Conservation (phyloP, 37 sponge, comb jelly and placozoan genomes). For the Chondrosia reniformis region DNA sequence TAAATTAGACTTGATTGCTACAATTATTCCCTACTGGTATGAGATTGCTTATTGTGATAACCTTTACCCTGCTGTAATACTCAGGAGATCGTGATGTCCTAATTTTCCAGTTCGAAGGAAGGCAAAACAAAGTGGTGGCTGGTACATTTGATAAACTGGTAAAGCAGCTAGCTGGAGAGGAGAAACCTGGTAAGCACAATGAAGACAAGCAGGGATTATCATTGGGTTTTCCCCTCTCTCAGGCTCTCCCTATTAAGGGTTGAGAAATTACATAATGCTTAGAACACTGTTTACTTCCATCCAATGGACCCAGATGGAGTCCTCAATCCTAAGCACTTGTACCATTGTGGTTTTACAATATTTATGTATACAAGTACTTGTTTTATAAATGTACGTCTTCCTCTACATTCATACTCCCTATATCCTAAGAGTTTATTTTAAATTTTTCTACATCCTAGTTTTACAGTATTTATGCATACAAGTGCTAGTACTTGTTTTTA, state of each 20-base stretch:
- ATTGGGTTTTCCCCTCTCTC: no score
- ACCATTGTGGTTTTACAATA: not conserved
- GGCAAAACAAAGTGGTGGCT: constrained; percentile 44
- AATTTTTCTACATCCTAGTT: not conserved
- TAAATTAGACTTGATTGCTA: no score
- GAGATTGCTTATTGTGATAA: no score
- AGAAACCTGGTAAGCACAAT: constrained; percentile 71
- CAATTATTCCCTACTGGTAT: no score
- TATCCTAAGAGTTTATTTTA: not conserved
- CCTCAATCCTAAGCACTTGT: no score
- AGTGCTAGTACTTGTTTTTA: no score
- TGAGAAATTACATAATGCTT: no score
- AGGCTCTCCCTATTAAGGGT: no score
- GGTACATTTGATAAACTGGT: constrained; percentile 76
- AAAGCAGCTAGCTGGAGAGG: constrained; percentile 69
- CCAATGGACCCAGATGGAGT: no score
- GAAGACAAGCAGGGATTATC: no score
- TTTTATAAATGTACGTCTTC: not conserved
- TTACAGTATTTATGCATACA: no score
- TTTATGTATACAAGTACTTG: not conserved
- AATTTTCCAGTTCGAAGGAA: constrained; percentile 32
- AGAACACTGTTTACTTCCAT: no score
- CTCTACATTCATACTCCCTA: not conserved
- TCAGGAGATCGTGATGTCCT: constrained; percentile 55
- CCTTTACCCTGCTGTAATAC: not conserved